Conservation (phyloP, 2,113 vertebrate genomes). For the Octodon degus region DNA sequence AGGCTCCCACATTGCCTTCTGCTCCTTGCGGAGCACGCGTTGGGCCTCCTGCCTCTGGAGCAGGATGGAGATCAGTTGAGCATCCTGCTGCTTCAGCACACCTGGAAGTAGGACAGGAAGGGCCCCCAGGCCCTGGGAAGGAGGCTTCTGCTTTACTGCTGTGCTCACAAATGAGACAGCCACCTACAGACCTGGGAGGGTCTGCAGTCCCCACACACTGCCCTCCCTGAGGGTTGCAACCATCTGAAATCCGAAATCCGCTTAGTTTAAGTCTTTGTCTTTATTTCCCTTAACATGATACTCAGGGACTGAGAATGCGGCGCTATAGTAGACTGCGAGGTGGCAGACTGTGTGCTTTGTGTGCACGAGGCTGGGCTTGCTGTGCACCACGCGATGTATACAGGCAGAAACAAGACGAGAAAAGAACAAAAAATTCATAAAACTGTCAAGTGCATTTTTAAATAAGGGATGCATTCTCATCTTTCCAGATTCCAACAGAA, state of each 20-base stretch:
- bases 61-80: rapidly evolving
- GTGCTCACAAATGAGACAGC: background rate
- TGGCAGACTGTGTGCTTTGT: background rate
- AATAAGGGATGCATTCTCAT: constrained; percentile 33
- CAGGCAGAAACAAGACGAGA: background rate
- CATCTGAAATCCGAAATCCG: constrained; percentile 28
- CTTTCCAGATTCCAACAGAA: constrained; percentile 36
- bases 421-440: background rate
- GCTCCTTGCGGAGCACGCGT: background rate
- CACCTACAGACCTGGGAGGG: background rate
- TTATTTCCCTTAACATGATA: background rate
- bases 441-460: background rate
- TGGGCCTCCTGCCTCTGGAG: background rate
- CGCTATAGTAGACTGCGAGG: background rate
- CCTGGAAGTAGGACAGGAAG: background rate
- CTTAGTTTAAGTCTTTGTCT: background rate
- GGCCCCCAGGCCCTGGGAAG: background rate
- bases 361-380: background rate
- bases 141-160: background rate
- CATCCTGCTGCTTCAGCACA: background rate
- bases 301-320: background rate
- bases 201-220: background rate
- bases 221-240: background rate
- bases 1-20: too few species aligned
- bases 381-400: background rate